phyloP scores from a whole-genome alignment of 2,113 vertebrate genomes.

The Gavialis gangeticus region DNA sequence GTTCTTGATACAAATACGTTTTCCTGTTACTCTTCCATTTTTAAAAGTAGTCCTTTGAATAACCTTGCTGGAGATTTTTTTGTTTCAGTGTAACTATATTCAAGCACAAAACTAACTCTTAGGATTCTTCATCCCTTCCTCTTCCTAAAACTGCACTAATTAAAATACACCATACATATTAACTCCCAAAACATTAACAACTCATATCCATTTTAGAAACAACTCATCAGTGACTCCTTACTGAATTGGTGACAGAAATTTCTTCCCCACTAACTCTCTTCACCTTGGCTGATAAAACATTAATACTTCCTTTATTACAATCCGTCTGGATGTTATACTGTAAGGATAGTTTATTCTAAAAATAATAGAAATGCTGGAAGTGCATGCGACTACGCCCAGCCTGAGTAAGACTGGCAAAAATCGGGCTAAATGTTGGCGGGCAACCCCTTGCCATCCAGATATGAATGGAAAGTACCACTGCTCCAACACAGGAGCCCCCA shows the following conservation, averaged over 20 bases:
- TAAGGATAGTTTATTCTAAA: background rate
- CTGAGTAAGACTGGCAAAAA: background rate
- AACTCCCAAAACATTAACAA: background rate
- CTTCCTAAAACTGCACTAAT: background rate
- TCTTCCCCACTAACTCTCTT: background rate
- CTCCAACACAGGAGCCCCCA: background rate
- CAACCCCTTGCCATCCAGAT: background rate
- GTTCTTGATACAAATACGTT: background rate
- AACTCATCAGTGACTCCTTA: background rate
- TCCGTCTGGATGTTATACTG: background rate
- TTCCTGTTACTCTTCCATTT: background rate
- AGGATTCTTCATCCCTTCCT: background rate
- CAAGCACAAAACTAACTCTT: fast-evolving
- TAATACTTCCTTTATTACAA: background rate
- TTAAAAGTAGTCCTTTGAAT: fast-evolving
- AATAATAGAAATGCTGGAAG: background rate
- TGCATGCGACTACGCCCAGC: background rate
- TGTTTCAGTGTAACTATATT: background rate
- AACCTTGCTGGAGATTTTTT: background rate
- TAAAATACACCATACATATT: background rate
- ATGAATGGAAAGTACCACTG: background rate
- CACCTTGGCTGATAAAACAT: background rate
- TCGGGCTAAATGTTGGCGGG: background rate
- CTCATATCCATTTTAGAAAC: background rate
- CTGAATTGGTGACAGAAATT: background rate